These are phyloP conservation scores for Sebastes fasciatus DNA, from an alignment of 2,113 vertebrate genomes.

Conservation along the genomic window DNA sequence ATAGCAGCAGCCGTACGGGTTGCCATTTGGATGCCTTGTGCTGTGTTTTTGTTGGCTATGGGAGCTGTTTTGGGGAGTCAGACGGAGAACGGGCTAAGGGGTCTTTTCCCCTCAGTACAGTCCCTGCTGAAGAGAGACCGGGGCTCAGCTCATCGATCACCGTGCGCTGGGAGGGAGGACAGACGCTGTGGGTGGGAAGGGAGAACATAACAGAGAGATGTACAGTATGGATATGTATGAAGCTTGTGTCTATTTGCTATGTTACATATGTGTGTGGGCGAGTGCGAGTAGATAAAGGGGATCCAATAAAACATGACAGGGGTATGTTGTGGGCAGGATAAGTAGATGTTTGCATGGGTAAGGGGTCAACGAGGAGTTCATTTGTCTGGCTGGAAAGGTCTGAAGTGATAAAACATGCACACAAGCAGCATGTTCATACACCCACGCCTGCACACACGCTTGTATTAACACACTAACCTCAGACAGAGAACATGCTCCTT, in stretches of 20 bases:
- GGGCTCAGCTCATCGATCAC: constrained; percentile 80
- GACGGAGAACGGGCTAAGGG: constrained; percentile 66
- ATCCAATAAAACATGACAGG: constrained; percentile 61
- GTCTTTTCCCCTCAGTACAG: constrained; percentile 64
- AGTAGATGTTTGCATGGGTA: constrained; percentile 50
- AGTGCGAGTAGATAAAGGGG: constrained; percentile 31
- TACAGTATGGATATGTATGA: constrained; percentile 53
- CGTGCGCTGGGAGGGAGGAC: constrained; percentile 70
- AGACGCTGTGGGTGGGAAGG: constrained; percentile 74
- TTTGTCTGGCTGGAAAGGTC: constrained; percentile 55
- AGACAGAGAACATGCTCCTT: constrained; percentile 47
- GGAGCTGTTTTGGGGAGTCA: constrained; percentile 74
- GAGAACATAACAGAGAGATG: constrained; percentile 58
- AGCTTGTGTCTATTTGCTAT: constrained; percentile 29
- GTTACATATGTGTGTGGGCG: constrained; percentile 28
- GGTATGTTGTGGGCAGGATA: constrained; percentile 41
- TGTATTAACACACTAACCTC: constrained; percentile 46
- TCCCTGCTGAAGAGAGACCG: constrained; percentile 55
- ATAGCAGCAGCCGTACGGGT: constrained; percentile 63
- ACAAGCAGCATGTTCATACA: constrained; percentile 52
- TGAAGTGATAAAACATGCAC: constrained; percentile 53
- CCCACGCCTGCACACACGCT: constrained; percentile 38
- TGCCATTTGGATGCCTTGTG: constrained; percentile 70
- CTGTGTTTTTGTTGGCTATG: constrained; percentile 82
- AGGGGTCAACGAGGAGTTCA: constrained; percentile 55